These are phyloP conservation scores for Brachionus rotundiformis DNA, from an alignment of 1,140 invertebrate genomes.

Conservation along the genomic window DNA sequence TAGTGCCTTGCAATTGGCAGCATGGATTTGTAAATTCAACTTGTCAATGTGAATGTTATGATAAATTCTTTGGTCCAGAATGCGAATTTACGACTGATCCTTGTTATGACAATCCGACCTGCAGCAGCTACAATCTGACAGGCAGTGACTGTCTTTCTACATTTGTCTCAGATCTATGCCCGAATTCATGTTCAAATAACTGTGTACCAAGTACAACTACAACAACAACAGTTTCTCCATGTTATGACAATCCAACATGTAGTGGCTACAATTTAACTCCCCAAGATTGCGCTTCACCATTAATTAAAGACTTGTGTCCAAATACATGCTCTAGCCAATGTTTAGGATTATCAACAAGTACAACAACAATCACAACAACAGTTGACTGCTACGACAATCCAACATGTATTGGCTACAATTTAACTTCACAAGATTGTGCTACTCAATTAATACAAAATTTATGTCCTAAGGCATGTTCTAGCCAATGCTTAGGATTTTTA, in stretches of 20 bases:
- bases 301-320: background rate
- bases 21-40: background rate
- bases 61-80: background rate
- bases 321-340: background rate
- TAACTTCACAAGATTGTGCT: background rate
- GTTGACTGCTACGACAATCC: background rate
- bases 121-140: background rate
- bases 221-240: no score
- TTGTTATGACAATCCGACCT: slow-evolving; percentile 7
- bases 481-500: no score
- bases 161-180: background rate
- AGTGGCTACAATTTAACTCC: background rate
- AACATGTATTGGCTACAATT: background rate
- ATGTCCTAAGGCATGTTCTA: background rate
- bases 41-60: background rate
- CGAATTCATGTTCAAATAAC: background rate
- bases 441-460: background rate
- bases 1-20: background rate
- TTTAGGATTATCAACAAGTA: no score
- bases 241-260: background rate
- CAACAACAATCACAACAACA: background rate
- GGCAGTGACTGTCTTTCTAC: background rate
- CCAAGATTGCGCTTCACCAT: background rate
- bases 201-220: background rate
- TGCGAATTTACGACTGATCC: background rate